These are phyloP conservation scores for Punctoribates punctum DNA, from an alignment of 2,888 invertebrate species.

Conservation along the genomic window DNA sequence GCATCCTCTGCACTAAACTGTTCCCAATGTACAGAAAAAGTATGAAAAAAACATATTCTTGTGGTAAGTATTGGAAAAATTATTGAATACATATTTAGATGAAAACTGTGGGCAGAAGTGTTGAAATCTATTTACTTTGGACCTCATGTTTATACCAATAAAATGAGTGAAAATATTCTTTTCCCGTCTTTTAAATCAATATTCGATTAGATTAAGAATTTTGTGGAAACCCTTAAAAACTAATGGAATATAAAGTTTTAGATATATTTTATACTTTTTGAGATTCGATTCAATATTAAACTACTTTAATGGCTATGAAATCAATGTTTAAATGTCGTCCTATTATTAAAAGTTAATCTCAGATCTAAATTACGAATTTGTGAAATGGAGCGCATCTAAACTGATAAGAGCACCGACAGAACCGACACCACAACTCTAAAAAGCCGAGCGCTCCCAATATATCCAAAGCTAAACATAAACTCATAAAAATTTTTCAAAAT, in stretches of 20 bases:
- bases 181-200: not conserved
- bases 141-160: slow-evolving; percentile 22
- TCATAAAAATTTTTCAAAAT: slow-evolving; percentile 31
- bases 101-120: not conserved
- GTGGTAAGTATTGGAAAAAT: not conserved
- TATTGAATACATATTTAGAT: slow-evolving; percentile 8
- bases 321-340: slow-evolving; percentile 34
- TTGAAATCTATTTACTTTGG: not conserved
- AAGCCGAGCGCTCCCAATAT: not conserved
- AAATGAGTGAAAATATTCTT: not conserved
- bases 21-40: slow-evolving; percentile 33
- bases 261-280: not conserved
- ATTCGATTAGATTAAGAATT: not conserved
- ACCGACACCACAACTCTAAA: not conserved
- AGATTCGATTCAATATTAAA: too few species aligned
- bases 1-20: not conserved
- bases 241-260: slow-evolving; percentile 1
- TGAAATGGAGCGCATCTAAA: slow-evolving; percentile 36
- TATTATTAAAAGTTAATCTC: slow-evolving; percentile 31
- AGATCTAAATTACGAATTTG: slow-evolving; percentile 37
- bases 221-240: not conserved
- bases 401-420: slow-evolving; percentile 27
- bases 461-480: not conserved
- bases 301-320: not conserved
- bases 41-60: not conserved